phyloP scores from a whole-genome alignment of 2,113 vertebrate genomes.

The Manacus vitellinus region DNA sequence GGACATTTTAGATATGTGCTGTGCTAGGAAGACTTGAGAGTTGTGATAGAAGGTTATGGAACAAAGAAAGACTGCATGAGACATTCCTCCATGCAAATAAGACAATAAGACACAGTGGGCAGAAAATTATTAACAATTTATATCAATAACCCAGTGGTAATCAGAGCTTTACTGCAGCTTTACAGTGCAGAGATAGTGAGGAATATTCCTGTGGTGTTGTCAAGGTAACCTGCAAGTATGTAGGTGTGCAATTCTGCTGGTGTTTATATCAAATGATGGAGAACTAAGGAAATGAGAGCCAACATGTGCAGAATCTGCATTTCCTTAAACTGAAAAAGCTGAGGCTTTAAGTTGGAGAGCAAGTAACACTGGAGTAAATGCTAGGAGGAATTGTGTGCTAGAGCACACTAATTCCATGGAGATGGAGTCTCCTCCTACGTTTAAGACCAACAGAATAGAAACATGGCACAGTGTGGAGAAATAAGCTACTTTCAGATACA shows the following conservation, averaged over 20 bases:
- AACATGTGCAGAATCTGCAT: not conserved
- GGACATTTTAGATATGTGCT: not conserved
- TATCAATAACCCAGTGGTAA: not conserved
- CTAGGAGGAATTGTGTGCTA: not conserved
- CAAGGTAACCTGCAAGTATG: not conserved
- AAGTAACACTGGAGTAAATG: not conserved
- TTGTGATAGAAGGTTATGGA: not conserved
- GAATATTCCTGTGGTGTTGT: not conserved
- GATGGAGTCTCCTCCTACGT: not conserved
- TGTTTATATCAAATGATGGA: rapidly evolving
- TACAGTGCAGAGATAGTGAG: not conserved
- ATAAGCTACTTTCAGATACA: not conserved
- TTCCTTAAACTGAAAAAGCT: not conserved
- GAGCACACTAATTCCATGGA: not conserved
- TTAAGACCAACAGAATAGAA: not conserved
- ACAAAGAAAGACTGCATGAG: not conserved
- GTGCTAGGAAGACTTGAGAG: not conserved
- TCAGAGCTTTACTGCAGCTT: not conserved
- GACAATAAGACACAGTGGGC: not conserved
- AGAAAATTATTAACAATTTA: not conserved
- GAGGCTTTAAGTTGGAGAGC: not conserved
- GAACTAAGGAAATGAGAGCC: not conserved
- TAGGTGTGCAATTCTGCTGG: not conserved
- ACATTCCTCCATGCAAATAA: not conserved
- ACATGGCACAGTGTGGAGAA: not conserved